These are phyloP conservation scores for Nomada flava DNA, from an alignment of 2,888 invertebrate species.

Conservation along the genomic window DNA sequence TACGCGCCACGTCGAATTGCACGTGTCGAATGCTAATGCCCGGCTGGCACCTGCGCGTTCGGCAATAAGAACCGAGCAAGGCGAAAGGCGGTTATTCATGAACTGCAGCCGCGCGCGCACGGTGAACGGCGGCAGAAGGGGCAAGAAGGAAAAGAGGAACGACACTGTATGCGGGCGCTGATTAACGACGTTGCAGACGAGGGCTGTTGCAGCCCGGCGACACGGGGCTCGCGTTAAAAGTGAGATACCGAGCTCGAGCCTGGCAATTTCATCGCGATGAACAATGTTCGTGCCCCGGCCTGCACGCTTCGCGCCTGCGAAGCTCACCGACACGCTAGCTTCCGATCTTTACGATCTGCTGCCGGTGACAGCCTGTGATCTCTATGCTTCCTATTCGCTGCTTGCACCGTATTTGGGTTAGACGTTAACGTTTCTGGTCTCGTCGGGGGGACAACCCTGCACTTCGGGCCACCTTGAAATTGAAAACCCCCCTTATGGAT, in stretches of 20 bases:
- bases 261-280: constrained; percentile 27
- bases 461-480: no score
- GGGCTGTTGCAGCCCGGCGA: constrained; percentile 43
- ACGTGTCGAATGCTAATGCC: constrained; percentile 64
- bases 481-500: no score
- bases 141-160: constrained; percentile 34
- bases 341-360: constrained; percentile 6
- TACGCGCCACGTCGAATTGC: constrained; percentile 46
- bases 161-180: constrained; percentile 54
- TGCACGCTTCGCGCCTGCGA: constrained; percentile 7
- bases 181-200: constrained; percentile 44
- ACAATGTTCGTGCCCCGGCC: neutral
- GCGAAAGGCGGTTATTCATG: constrained; percentile 61
- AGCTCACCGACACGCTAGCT: neutral
- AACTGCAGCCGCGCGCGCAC: constrained; percentile 46
- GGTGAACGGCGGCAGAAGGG: constrained; percentile 14
- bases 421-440: no score
- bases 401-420: no score
- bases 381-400: neutral
- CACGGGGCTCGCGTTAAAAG: constrained; percentile 35
- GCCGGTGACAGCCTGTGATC: neutral
- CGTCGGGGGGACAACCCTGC: no score
- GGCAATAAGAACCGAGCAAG: constrained; percentile 55
- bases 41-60: constrained; percentile 58
- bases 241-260: constrained; percentile 15